Evolutionary conservation across 2,888 invertebrate species (phyloP).

Genomic region (Drosophila niveifrons): DNA sequence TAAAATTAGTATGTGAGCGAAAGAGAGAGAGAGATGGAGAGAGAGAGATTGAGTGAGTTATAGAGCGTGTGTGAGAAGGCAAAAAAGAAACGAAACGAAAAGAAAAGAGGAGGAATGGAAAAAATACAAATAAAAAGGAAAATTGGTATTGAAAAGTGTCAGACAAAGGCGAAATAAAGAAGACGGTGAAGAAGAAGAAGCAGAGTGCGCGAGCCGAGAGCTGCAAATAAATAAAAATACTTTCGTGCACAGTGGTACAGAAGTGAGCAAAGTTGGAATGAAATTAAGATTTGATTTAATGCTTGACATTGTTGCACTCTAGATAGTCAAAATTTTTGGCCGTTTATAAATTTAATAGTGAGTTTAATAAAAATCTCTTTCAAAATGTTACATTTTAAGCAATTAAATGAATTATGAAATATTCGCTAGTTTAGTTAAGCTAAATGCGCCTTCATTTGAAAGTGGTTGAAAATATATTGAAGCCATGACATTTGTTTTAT

Average conservation of each 20-base stretch:
- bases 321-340: too few species aligned
- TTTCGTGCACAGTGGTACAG: conserved; percentile 32
- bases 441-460: too few species aligned
- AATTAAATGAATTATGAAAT: too few species aligned
- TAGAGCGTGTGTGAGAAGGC: conserved; percentile 2
- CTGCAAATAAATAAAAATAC: conserved; percentile 35
- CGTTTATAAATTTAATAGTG: too few species aligned
- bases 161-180: conserved; percentile 42
- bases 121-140: conserved; percentile 29
- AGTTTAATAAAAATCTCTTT: too few species aligned
- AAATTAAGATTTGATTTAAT: neutral
- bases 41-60: conserved; percentile 1
- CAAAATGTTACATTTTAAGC: too few species aligned
- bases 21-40: conserved; percentile 5
- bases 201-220: neutral
- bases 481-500: too few species aligned
- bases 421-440: too few species aligned
- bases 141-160: conserved; percentile 65
- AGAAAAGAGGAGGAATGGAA: neutral
- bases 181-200: conserved; percentile 8
- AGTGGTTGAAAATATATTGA: too few species aligned
- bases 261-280: neutral
- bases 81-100: conserved; percentile 9
- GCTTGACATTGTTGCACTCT: too few species aligned
- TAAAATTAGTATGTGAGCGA: conserved; percentile 32